phyloP scores from a whole-genome alignment of 2,888 invertebrate species.

The Calliphora vomitoria region DNA sequence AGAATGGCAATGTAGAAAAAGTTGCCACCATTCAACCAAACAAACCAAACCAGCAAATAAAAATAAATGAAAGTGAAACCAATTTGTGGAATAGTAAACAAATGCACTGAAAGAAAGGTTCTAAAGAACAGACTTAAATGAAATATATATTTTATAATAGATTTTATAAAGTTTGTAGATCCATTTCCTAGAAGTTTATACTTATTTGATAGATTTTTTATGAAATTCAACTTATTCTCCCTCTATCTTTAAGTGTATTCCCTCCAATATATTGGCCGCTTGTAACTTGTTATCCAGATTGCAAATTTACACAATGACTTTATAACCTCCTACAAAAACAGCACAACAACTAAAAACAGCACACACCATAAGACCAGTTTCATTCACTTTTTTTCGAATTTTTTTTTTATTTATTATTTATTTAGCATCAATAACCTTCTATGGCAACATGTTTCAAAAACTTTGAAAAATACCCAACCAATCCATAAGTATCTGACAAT shows the following conservation, averaged over 20 bases:
- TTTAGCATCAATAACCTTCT: conserved; percentile 70
- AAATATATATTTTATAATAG: too few species aligned
- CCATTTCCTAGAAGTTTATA: too few species aligned
- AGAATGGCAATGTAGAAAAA: conserved; percentile 7
- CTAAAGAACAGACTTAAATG: too few species aligned
- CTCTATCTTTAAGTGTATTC: background rate
- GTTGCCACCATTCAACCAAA: background rate
- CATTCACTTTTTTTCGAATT: conserved; percentile 43
- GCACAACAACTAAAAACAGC: conserved; percentile 29
- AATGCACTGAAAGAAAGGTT: too few species aligned
- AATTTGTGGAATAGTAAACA: background rate
- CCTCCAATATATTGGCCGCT: background rate
- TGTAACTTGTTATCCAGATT: conserved; percentile 42
- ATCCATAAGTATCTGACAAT: conserved; percentile 53
- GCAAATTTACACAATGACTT: conserved; percentile 54
- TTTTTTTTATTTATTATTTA: conserved; percentile 44
- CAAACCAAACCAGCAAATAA: background rate
- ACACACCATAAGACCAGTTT: conserved; percentile 62
- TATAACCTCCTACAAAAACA: conserved; percentile 63
- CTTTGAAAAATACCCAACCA: conserved; percentile 49
- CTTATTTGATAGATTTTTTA: too few species aligned
- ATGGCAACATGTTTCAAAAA: conserved; percentile 68
- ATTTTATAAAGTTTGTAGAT: too few species aligned
- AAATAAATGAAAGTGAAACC: conserved; percentile 15
- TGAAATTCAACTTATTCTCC: too few species aligned